phyloP scores from a whole-genome alignment of 2,113 vertebrate species.

The Diglossa brunneiventris region DNA sequence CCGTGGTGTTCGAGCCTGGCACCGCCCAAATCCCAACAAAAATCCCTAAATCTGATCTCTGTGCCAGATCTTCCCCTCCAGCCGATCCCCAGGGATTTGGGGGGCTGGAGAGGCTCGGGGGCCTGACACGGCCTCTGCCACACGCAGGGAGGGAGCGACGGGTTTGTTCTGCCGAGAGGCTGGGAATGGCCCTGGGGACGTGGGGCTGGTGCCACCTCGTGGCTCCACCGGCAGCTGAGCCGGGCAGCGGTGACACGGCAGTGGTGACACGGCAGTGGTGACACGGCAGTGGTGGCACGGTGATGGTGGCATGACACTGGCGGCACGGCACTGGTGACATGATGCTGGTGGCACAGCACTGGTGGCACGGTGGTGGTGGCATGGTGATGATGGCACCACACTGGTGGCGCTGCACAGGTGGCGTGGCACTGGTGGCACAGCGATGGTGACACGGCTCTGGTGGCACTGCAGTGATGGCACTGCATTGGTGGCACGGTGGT shows the following conservation, averaged over 20 bases:
- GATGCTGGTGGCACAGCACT: fast-evolving
- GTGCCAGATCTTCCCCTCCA: fast-evolving
- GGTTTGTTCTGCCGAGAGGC: neutral
- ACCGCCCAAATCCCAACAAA: neutral
- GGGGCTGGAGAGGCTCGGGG: neutral
- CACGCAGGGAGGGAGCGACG: neutral
- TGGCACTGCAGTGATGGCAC: fast-evolving
- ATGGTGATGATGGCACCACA: fast-evolving
- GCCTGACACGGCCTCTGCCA: fast-evolving
- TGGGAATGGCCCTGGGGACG: neutral
- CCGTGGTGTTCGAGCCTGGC: neutral
- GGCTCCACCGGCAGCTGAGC: fast-evolving
- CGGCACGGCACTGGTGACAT: fast-evolving
- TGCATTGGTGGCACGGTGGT: fast-evolving
- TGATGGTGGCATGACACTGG: no score
- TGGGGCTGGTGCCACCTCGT: constrained; percentile 46
- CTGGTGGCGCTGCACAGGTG: no score
- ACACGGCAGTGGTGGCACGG: fast-evolving
- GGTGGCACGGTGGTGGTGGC: no score
- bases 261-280: no score
- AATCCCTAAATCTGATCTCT: neutral
- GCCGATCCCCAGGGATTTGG: fast-evolving
- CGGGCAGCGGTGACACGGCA: fast-evolving
- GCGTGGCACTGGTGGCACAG: no score
- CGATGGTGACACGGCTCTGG: no score